Conservation (phyloP, 1,140 invertebrate species). For the Andricus grossulariae region DNA sequence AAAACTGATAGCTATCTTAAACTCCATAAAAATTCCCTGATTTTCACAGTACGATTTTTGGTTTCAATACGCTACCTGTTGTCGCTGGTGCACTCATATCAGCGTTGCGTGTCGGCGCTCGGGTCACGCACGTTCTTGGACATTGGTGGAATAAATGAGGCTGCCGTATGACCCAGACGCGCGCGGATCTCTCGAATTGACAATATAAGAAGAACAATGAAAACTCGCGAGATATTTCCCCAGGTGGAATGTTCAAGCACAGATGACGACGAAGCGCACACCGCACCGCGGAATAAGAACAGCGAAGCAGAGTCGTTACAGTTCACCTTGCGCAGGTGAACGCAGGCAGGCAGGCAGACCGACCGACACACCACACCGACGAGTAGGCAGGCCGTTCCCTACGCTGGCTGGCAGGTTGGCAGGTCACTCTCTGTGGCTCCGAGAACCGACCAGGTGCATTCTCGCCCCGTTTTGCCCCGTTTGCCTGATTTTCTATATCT, state of each 20-base stretch:
- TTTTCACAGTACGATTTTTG: neutral
- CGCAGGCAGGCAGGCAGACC: slow-evolving; percentile 47
- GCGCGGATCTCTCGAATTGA: neutral
- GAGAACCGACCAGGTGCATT: slow-evolving; percentile 65
- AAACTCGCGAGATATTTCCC: neutral
- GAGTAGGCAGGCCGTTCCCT: slow-evolving; percentile 51
- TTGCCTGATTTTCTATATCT: slow-evolving; percentile 57
- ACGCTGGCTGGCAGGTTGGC: slow-evolving; percentile 61
- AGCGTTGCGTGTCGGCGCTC: slow-evolving; percentile 44
- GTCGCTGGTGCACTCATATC: slow-evolving; percentile 37
- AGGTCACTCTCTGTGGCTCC: slow-evolving; percentile 66
- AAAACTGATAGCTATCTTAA: neutral
- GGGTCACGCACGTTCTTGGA: slow-evolving; percentile 49
- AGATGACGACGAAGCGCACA: neutral
- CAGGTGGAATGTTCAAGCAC: neutral
- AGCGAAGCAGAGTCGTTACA: slow-evolving; percentile 37
- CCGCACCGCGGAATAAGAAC: neutral
- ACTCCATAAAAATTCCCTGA: neutral
- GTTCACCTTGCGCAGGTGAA: slow-evolving; percentile 60
- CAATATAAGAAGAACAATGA: neutral
- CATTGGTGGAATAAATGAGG: slow-evolving; percentile 29
- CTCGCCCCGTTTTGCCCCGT: slow-evolving; percentile 56
- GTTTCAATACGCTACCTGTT: slow-evolving; percentile 55
- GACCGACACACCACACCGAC: slow-evolving; percentile 42
- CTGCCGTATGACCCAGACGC: neutral